Conservation (phyloP, 2,113 vertebrate species). For the Cavia porcellus region DNA sequence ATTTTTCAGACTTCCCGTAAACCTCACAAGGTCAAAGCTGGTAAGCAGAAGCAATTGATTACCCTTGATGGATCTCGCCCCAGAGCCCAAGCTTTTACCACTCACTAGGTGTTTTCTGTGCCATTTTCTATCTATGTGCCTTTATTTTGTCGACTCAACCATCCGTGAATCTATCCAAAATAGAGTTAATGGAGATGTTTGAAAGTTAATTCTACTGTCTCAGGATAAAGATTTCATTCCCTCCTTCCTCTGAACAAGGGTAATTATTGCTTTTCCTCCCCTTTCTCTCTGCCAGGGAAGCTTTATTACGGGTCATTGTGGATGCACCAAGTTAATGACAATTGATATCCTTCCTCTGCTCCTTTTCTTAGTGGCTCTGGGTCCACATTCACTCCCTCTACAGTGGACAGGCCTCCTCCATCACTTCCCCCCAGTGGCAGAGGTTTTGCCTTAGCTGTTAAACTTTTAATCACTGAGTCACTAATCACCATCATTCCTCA, state of each 20-base stretch:
- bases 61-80: not conserved
- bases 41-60: conserved; percentile 28
- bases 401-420: conserved; percentile 76
- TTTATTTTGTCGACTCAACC: conserved; percentile 73
- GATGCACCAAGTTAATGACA: conserved; percentile 84
- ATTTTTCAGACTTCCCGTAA: conserved; percentile 21
- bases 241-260: conserved; percentile 26
- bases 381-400: conserved; percentile 60
- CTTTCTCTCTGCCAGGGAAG: conserved; percentile 67
- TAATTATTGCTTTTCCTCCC: conserved; percentile 69
- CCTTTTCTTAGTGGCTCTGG: conserved; percentile 49
- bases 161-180: conserved; percentile 72
- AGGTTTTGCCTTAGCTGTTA: conserved; percentile 76
- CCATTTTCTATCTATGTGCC: not conserved
- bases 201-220: conserved; percentile 79
- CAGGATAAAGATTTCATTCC: conserved; percentile 76
- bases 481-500: conserved; percentile 85
- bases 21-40: not conserved
- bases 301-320: conserved; percentile 67
- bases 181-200: conserved; percentile 64
- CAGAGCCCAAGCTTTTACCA: not conserved
- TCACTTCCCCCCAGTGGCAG: conserved; percentile 67
- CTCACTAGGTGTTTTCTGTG: not conserved
- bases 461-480: conserved; percentile 85
- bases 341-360: conserved; percentile 78